Evolutionary conservation across 1,140 invertebrate species (phyloP), one percentile per base, ranked within the genome.

Genomic region (Phortica variegata): DNA sequence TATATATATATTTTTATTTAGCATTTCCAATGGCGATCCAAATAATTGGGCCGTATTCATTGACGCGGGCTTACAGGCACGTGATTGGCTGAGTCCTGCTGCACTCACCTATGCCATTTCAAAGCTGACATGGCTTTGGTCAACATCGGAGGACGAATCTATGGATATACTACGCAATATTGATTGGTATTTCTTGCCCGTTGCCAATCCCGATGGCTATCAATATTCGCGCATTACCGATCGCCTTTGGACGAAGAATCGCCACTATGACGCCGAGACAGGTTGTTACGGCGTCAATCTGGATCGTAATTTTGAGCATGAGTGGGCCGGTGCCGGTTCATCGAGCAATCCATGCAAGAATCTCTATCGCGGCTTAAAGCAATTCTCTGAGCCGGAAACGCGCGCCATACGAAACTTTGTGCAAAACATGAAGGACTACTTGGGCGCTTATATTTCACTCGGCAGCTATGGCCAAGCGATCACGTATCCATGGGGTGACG

Each of bases 311-410:
- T 92, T 88, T 56, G 84, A 82, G 59, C 85, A 88, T 56, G 82
- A 85, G 33, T 93, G 90, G 90, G 87, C 85, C 12, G 79, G 81
- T 8, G 79, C 82, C 39, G 91, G 92, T 1, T 82, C 90, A 2
- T 91, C 89, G 3, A 82, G 79, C 7, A 87, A 92, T 77, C 84
- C 86, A 0, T 93, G 90, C 60, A 82, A 82, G 47, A 86, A 91
- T 21, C 88, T 86, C 6, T 96, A 86, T 68, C 83, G 84, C 21
- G 93, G 93, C 1, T 80, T 84, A 0, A 65, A 78, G 1, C 80
- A 90, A 0, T 94, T 93, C 69, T 93, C 90, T 0, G 93, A 95
- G 75, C 84, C 86, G 0, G 93, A 95, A 77, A 89, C 89, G 0
- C 76, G 75, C 34, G 85, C 88, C 0, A 79, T 89, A 29, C 79